Percentiles rank a stretch among this genome's conserved stretches.
These are phyloP conservation scores for Asteroscopus sphinx DNA, from an alignment of 2,888 invertebrate species.

Conservation along the genomic window DNA sequence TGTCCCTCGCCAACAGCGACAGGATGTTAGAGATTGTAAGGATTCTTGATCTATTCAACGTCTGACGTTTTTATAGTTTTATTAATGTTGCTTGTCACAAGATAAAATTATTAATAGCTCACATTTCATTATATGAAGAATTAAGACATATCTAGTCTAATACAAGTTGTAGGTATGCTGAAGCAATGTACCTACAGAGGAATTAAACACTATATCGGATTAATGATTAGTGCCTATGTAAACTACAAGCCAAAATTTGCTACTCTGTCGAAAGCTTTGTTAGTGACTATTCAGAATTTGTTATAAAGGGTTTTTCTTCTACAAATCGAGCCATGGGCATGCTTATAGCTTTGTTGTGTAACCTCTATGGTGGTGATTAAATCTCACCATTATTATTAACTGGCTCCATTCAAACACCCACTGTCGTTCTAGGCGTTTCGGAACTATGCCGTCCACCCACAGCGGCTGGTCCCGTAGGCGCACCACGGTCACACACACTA, in stretches of 20 bases:
- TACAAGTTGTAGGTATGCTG: conserved; percentile 8
- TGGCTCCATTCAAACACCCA: conserved; percentile 90
- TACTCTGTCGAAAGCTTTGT: conserved; percentile 78
- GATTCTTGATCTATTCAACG: conserved; percentile 63
- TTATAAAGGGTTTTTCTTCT: conserved; percentile 72
- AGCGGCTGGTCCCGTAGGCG: conserved; percentile 88
- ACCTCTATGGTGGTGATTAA: conserved; percentile 88
- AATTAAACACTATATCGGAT: conserved; percentile 57
- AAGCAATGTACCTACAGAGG: conserved; percentile 38
- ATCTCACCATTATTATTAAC: conserved; percentile 90
- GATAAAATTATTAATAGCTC: conserved; percentile 20
- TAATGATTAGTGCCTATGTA: conserved; percentile 79
- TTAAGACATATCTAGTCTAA: not conserved
- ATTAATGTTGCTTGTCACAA: conserved; percentile 32
- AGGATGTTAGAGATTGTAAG: conserved; percentile 72
- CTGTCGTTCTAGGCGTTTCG: conserved; percentile 86
- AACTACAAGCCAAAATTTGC: conserved; percentile 74
- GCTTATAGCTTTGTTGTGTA: conserved; percentile 87
- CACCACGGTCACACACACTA: conserved; percentile 87
- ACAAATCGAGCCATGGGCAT: conserved; percentile 81
- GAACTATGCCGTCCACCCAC: conserved; percentile 90
- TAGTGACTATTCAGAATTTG: conserved; percentile 80
- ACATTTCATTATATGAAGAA: conserved; percentile 2
- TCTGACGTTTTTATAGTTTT: conserved; percentile 41
- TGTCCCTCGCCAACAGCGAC: conserved; percentile 67